Evolutionary conservation across 2,888 invertebrate species (phyloP).

Genomic region (Pycnomerus fuliginosus): DNA sequence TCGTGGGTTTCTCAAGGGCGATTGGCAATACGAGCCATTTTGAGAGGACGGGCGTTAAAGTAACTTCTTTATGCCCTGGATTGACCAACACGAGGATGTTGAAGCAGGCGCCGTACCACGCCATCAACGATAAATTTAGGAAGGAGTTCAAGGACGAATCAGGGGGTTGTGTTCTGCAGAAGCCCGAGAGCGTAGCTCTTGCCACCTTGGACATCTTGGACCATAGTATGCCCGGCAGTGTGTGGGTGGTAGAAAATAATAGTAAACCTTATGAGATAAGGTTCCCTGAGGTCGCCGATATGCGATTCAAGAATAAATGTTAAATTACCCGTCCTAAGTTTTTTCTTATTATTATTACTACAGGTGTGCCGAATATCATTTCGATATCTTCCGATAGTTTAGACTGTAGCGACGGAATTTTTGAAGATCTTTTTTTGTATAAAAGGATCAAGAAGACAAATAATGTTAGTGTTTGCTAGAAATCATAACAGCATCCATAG

Average conservation of each 20-base stretch:
- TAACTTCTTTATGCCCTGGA: slow-evolving; percentile 58
- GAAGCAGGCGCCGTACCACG: slow-evolving; percentile 34
- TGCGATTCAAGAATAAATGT: slow-evolving; percentile 20
- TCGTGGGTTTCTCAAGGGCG: slow-evolving; percentile 40
- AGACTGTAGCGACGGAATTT: no score
- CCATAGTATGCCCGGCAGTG: slow-evolving; percentile 36
- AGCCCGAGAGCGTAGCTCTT: slow-evolving; percentile 33
- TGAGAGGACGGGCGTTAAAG: slow-evolving; percentile 55
- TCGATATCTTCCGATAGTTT: no score
- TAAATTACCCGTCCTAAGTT: no score
- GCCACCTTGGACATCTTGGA: slow-evolving; percentile 33
- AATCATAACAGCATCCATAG: no score
- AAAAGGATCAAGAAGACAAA: no score
- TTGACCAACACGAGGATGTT: slow-evolving; percentile 54
- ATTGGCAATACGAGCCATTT: slow-evolving; percentile 47
- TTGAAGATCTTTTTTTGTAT: no score
- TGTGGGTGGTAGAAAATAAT: slow-evolving; percentile 40
- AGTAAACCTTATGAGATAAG: slow-evolving; percentile 34
- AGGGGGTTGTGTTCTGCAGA: slow-evolving; percentile 33
- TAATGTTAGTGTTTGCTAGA: no score
- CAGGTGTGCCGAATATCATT: no score
- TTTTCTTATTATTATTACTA: no score
- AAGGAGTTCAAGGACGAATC: slow-evolving; percentile 42
- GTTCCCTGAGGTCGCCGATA: slow-evolving; percentile 30
- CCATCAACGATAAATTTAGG: slow-evolving; percentile 42